Percentiles rank a stretch among this genome's conserved stretches.
Conservation (phyloP, 2,888 invertebrate species). For the Sepiola atlantica region DNA sequence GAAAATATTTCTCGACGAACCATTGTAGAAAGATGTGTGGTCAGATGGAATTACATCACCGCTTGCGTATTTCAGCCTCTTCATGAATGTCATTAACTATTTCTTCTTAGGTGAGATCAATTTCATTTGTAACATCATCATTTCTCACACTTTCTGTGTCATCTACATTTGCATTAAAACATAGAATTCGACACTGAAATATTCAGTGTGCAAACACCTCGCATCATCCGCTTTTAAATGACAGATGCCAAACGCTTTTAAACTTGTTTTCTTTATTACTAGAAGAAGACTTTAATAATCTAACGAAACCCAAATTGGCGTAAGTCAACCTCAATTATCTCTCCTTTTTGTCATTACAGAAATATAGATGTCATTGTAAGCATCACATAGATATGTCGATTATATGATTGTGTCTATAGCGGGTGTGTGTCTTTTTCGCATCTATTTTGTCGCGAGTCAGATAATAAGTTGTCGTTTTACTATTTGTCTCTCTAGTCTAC, state of each 20-base stretch:
- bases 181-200: slow-evolving; percentile 1
- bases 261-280: not conserved
- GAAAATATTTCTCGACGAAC: not conserved
- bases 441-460: too few species aligned
- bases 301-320: not conserved
- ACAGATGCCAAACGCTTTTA: not conserved
- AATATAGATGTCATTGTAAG: too few species aligned
- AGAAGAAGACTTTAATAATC: not conserved
- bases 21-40: not conserved
- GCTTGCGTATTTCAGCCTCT: not conserved
- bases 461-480: too few species aligned
- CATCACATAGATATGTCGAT: too few species aligned
- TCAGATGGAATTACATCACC: not conserved
- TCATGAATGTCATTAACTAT: not conserved
- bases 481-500: too few species aligned
- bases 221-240: not conserved
- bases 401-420: too few species aligned
- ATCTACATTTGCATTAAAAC: slow-evolving; percentile 5
- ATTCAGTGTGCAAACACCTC: not conserved
- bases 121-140: not conserved
- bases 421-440: too few species aligned
- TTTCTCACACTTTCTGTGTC: not conserved
- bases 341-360: too few species aligned
- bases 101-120: not conserved
- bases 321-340: not conserved